phyloP scores from a whole-genome alignment of 2,888 invertebrate species.

The Adineta ricciae region DNA sequence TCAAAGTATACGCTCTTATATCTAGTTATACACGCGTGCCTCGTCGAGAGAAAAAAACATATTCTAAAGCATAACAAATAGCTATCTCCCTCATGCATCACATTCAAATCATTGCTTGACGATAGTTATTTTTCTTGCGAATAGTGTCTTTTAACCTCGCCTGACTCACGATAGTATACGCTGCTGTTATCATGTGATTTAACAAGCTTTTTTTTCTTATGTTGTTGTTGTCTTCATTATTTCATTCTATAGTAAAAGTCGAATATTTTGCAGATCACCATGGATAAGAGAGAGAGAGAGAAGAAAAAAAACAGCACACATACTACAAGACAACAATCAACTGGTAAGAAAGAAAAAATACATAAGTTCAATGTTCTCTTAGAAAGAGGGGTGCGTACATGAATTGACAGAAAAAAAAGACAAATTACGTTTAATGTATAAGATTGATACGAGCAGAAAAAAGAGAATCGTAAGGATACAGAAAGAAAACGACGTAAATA shows the following conservation, averaged over 20 bases:
- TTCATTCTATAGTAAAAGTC: constrained; percentile 1
- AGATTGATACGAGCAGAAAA: not conserved
- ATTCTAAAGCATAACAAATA: not conserved
- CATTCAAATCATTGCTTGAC: not conserved
- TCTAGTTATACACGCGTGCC: not conserved
- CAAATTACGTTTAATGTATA: not conserved
- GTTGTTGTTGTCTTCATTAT: not conserved
- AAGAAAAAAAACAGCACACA: not conserved
- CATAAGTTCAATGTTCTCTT: not conserved
- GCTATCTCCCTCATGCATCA: not conserved
- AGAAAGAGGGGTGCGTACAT: not conserved
- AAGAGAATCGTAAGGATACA: not conserved
- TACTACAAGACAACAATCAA: not conserved
- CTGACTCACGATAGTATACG: not conserved
- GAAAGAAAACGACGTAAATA: not conserved
- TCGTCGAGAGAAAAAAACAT: not conserved
- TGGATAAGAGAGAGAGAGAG: not conserved
- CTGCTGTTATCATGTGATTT: not conserved
- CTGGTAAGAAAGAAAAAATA: not conserved
- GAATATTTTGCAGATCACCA: not conserved
- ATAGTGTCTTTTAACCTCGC: not conserved
- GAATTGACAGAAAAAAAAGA: not conserved
- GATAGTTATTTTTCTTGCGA: not conserved
- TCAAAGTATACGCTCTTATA: not conserved
- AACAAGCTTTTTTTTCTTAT: not conserved